Evolutionary conservation across 2,888 invertebrate species (phyloP), one percentile per base, ranked within the genome.

Genomic region (Notocelia uddmanniana): DNA sequence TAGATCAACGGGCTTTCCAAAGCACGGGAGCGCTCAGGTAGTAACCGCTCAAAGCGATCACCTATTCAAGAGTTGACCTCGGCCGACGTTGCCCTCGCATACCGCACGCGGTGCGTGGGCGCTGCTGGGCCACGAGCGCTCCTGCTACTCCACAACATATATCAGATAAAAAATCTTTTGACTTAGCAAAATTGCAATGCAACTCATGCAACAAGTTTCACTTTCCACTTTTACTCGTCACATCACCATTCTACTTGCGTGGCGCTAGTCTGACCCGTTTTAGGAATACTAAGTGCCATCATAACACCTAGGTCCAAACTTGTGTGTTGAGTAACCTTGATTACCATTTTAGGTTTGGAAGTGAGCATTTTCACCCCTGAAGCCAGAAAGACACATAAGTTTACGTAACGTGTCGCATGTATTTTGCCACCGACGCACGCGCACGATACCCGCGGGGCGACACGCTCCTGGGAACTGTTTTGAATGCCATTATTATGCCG

Each of bases 121-220:
- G n/a, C n/a, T n/a, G n/a, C n/a, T n/a, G n/a, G n/a, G n/a, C n/a
- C n/a, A n/a, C n/a, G n/a, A n/a, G n/a, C n/a, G n/a, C n/a, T n/a
- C n/a, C n/a, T n/a, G n/a, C n/a, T n/a, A n/a, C n/a, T n/a, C n/a
- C n/a, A n/a, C n/a, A n/a, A n/a, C n/a, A n/a, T n/a, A n/a, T n/a
- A n/a, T n/a, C n/a, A n/a, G n/a, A n/a, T n/a, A n/a, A n/a, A n/a
- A 45, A n/a, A 45, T 8, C 37, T n/a, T 8, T 45, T 13, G 45
- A n/a, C n/a, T 8, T 1, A 31, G n/a, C n/a, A 45, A 23, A 45
- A 79, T 85, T 80, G 85, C 86, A 89, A 87, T 87, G 50, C 60
- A 48, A 3, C 2, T 18, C 48, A 50, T 48, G 21, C 19, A 19
- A 9, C 8, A 21, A 64, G 26, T 55, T 55, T 26, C 26, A 21